These are phyloP conservation scores for Abramis brama DNA, from an alignment of 2,113 vertebrate genomes.

Conservation along the genomic window DNA sequence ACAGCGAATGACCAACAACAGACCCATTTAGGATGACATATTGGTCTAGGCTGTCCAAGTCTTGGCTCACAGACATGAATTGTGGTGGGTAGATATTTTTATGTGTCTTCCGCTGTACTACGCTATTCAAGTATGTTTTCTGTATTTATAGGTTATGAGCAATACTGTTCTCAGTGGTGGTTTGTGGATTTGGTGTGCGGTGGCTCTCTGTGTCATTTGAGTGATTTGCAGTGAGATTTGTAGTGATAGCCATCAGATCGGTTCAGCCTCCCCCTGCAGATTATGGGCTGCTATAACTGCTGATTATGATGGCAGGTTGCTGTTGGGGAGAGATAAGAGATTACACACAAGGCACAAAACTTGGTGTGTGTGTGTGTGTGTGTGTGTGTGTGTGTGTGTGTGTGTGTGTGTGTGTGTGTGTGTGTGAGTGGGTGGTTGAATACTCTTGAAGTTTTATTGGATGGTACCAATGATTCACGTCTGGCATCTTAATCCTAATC, in stretches of 20 bases:
- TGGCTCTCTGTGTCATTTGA: conserved; percentile 46
- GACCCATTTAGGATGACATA: conserved; percentile 16
- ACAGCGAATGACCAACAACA: background rate
- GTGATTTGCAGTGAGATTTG: conserved; percentile 56
- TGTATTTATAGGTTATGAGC: conserved; percentile 22
- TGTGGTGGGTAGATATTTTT: background rate
- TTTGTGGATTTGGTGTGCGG: conserved; percentile 29
- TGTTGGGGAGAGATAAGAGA: conserved; percentile 51
- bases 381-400: conserved; percentile 17
- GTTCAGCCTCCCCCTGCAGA: conserved; percentile 45
- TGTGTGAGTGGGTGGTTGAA: background rate
- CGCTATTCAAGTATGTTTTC: background rate
- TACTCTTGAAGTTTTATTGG: conserved; percentile 8
- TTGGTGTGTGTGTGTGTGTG: background rate
- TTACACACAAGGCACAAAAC: conserved; percentile 41
- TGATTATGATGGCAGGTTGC: conserved; percentile 52
- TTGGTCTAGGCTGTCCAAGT: background rate
- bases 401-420: background rate
- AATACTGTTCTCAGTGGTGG: conserved; percentile 3
- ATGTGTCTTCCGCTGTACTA: background rate
- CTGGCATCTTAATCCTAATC: background rate
- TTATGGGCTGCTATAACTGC: conserved; percentile 50
- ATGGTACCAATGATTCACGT: background rate
- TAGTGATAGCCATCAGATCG: conserved; percentile 50
- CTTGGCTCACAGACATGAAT: background rate